Conservation (phyloP, 2,113 vertebrate genomes). For the Callochromis pleurospilus region DNA sequence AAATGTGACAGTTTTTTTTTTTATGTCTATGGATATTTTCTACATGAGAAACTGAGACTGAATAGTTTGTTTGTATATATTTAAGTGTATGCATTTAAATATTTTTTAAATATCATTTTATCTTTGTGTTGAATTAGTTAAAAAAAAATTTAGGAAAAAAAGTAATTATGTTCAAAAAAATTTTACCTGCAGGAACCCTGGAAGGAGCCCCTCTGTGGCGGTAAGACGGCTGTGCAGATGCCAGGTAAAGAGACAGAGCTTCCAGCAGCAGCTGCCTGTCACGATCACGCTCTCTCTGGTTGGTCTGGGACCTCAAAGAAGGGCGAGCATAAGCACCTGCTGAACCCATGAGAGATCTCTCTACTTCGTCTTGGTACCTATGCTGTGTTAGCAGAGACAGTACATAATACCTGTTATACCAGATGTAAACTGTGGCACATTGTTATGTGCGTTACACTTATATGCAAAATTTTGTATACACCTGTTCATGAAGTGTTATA, state of each 20-base stretch:
- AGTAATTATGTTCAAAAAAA: neutral
- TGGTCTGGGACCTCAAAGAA: conserved; percentile 68
- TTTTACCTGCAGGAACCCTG: conserved; percentile 51
- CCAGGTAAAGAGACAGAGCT: conserved; percentile 76
- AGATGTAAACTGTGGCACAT: neutral
- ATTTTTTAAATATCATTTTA: neutral
- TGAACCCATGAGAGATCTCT: conserved; percentile 59
- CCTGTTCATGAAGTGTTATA: neutral
- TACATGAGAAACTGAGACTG: neutral
- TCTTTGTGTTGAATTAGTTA: neutral
- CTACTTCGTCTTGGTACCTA: conserved; percentile 74
- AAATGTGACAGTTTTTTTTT: neutral
- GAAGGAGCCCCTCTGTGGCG: conserved; percentile 50
- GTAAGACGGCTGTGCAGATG: conserved; percentile 72
- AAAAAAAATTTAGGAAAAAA: neutral
- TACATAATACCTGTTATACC: neutral
- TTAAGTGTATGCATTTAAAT: neutral
- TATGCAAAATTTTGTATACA: neutral
- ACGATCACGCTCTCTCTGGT: conserved; percentile 62
- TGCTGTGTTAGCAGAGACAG: conserved; percentile 67
- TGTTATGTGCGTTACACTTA: neutral
- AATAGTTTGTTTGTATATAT: neutral
- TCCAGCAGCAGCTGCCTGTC: conserved; percentile 84
- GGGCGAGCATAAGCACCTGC: conserved; percentile 61
- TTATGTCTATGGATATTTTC: neutral